phyloP scores from a whole-genome alignment of 2,888 invertebrate species.

The Steromphala cineraria region DNA sequence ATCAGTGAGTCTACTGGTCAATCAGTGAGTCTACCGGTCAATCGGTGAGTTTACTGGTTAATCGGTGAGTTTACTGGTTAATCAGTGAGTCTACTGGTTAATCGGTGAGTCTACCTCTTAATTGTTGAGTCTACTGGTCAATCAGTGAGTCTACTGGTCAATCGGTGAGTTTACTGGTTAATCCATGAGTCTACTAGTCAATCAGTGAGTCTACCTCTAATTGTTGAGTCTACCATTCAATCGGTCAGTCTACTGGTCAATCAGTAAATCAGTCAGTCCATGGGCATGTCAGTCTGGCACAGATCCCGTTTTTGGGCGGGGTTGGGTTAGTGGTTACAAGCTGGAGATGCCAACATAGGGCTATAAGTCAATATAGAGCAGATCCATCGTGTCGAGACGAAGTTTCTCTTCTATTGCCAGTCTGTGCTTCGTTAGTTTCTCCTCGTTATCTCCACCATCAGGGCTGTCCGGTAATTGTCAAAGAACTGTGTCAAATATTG shows the following conservation, averaged over 20 bases:
- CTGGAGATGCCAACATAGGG: not conserved
- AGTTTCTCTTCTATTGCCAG: constrained; percentile 12
- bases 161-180: too few species aligned
- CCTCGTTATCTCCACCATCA: not conserved
- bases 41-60: too few species aligned
- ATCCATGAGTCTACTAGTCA: not conserved
- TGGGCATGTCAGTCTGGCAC: not conserved
- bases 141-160: not conserved
- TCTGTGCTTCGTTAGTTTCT: not conserved
- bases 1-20: too few species aligned
- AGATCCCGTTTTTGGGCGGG: not conserved
- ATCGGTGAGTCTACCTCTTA: too few species aligned
- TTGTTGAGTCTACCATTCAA: too few species aligned
- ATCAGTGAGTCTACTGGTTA: not conserved
- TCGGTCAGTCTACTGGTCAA: not conserved
- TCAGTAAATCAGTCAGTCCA: too few species aligned
- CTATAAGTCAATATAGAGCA: constrained; percentile 11
- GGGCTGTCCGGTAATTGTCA: constrained; percentile 44
- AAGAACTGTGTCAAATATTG: constrained; percentile 72
- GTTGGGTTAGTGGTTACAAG: not conserved
- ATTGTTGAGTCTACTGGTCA: too few species aligned
- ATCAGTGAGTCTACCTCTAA: too few species aligned
- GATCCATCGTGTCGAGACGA: constrained; percentile 3
- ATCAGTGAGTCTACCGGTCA: not conserved
- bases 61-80: too few species aligned